phyloP scores from a whole-genome alignment of 2,113 vertebrate species.

The Archilochus colubris region DNA sequence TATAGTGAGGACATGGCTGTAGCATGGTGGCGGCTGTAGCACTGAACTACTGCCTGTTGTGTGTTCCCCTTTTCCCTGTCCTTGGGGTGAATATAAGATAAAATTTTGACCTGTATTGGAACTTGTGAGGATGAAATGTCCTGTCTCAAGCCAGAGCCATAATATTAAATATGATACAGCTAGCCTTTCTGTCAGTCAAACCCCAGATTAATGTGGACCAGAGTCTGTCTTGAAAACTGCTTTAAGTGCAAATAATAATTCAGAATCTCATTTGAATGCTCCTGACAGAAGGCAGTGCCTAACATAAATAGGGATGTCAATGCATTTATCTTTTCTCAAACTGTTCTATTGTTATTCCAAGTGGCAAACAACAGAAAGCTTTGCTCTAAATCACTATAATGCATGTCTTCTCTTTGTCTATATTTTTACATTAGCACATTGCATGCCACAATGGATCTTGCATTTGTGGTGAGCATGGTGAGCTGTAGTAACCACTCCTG shows the following conservation, averaged over 20 bases:
- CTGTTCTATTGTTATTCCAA: background rate
- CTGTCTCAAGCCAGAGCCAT: background rate
- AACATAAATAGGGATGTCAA: background rate
- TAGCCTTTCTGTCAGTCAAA: background rate
- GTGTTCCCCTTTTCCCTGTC: accelerated
- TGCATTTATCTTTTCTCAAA: background rate
- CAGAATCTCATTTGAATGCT: background rate
- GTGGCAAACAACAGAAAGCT: background rate
- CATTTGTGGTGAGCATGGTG: background rate
- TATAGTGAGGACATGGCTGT: background rate
- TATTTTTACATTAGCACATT: background rate
- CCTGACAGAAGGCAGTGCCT: background rate
- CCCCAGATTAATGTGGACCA: background rate
- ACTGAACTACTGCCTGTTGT: background rate
- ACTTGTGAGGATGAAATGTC: background rate
- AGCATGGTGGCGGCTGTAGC: background rate
- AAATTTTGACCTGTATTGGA: background rate
- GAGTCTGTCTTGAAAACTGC: background rate
- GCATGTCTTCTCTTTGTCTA: background rate
- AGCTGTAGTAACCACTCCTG: background rate
- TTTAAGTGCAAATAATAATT: background rate
- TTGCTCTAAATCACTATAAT: background rate
- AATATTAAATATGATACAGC: background rate
- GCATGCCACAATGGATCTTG: background rate
- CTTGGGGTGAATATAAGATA: background rate